phyloP scores from a whole-genome alignment of 2,888 invertebrate species.

The Slavum lentiscoides region DNA sequence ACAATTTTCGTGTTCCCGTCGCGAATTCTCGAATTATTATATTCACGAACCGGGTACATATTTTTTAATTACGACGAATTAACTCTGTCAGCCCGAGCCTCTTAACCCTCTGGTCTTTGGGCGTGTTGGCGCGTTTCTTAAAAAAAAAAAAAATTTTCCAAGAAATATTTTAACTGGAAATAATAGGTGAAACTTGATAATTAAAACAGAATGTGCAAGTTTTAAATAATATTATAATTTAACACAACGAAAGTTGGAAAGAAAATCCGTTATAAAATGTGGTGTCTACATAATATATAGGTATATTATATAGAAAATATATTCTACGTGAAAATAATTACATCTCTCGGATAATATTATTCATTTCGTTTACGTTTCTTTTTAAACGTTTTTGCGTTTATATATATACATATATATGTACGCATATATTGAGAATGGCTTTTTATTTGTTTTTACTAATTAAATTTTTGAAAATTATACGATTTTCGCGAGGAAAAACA shows the following conservation, averaged over 20 bases:
- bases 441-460: too few relatives aligned
- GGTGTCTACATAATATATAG: too few relatives aligned
- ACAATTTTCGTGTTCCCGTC: not conserved
- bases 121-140: not conserved
- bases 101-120: not conserved
- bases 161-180: conserved; percentile 47
- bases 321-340: conserved; percentile 34
- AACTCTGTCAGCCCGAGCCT: not conserved
- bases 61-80: conserved; percentile 26
- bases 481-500: too few relatives aligned
- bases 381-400: not conserved
- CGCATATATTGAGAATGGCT: too few relatives aligned
- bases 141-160: not conserved
- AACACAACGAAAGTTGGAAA: conserved; percentile 35
- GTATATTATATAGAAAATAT: not conserved
- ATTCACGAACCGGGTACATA: not conserved
- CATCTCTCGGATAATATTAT: conserved; percentile 21
- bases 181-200: conserved; percentile 42
- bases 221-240: conserved; percentile 34
- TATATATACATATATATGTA: conserved; percentile 1
- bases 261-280: conserved; percentile 36
- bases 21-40: conserved; percentile 29
- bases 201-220: conserved; percentile 43
- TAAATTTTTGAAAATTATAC: too few relatives aligned
- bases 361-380: conserved; percentile 10